Evolutionary conservation across 2,888 invertebrate species (phyloP), one percentile per base, ranked within the genome.

Genomic region (Scrobipalpa atriplicella): DNA sequence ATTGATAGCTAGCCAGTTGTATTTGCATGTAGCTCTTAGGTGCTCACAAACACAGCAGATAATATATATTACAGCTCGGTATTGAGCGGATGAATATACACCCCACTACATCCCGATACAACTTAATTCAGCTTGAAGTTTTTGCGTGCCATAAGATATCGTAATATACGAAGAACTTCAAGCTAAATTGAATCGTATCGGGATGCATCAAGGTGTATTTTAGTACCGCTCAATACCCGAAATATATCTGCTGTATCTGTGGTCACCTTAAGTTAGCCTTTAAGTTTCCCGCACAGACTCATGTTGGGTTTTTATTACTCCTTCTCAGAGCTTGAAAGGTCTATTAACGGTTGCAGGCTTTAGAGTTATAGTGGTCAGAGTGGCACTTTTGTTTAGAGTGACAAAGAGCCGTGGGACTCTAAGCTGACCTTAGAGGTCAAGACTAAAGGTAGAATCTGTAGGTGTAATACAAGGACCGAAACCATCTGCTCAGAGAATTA

Each of bases 21-120:
- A 89, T 90, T 90, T 89, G 84, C 90, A 90, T 89, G 77, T 72
- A 72, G n/a, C 43, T 62, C 29, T 63, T 29, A n/a, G n/a, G n/a
- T n/a, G n/a, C n/a, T n/a, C n/a, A n/a, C n/a, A n/a, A n/a, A n/a
- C n/a, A n/a, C n/a, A n/a, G n/a, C n/a, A n/a, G n/a, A n/a, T n/a
- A n/a, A n/a, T n/a, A n/a, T n/a, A n/a, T n/a, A n/a, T n/a, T n/a
- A n/a, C n/a, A n/a, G n/a, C n/a, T n/a, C n/a, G n/a, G n/a, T n/a
- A n/a, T n/a, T n/a, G n/a, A n/a, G n/a, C n/a, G n/a, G n/a, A n/a
- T n/a, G n/a, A n/a, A n/a, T n/a, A n/a, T n/a, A n/a, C n/a, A n/a
- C n/a, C n/a, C n/a, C n/a, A n/a, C n/a, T n/a, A n/a, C n/a, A n/a
- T n/a, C n/a, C n/a, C n/a, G n/a, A n/a, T n/a, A n/a, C n/a, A n/a